These are phyloP conservation scores for Troilus luridus DNA, from an alignment of 2,888 invertebrate genomes.

Conservation along the genomic window DNA sequence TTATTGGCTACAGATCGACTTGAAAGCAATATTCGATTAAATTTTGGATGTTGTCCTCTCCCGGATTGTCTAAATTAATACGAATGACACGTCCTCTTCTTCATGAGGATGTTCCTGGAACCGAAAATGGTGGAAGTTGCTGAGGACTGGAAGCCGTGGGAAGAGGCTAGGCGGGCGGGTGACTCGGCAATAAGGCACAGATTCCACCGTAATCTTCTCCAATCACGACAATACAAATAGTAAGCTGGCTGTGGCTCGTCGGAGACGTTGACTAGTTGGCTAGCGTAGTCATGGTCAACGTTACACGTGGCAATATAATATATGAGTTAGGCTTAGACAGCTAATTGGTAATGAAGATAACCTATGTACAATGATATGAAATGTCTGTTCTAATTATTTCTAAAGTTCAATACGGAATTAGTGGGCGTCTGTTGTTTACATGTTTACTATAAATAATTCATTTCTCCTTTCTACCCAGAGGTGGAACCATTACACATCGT, in stretches of 20 bases:
- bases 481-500: too few species aligned
- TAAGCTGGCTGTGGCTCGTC: not conserved
- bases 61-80: not conserved
- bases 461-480: too few species aligned
- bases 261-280: not conserved
- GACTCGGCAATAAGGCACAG: conserved; percentile 22
- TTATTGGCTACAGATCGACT: too few species aligned
- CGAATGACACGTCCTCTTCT: not conserved
- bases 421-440: too few species aligned
- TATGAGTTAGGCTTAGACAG: not conserved
- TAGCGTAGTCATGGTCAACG: not conserved
- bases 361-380: not conserved
- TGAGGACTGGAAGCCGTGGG: not conserved
- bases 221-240: conserved; percentile 33
- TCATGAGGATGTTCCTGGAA: not conserved
- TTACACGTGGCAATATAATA: not conserved
- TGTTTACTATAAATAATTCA: too few species aligned
- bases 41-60: not conserved
- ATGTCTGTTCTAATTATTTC: too few species aligned
- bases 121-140: not conserved
- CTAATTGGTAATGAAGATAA: not conserved
- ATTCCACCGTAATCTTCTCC: conserved; percentile 31
- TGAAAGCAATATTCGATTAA: not conserved
- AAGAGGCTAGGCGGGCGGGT: not conserved
- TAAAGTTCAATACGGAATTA: too few species aligned